Evolutionary conservation across 2,113 vertebrate species (phyloP).

Genomic region (Stictonetta naevosa): DNA sequence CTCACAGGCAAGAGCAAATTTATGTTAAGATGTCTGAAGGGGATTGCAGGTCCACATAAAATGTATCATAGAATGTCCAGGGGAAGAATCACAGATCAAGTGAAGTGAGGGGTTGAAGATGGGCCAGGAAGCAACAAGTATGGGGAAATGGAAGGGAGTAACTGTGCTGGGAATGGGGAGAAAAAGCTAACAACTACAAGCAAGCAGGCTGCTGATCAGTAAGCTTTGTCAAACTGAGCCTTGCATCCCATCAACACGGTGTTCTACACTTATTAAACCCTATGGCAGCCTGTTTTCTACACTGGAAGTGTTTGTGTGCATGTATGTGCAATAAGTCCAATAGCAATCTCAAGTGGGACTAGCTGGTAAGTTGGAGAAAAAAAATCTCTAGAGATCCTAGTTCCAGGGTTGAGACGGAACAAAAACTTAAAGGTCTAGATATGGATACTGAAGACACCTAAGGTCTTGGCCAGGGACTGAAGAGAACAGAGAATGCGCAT

Average conservation of each 20-base stretch:
- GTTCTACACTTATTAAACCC: background rate
- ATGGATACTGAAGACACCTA: background rate
- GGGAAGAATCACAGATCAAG: background rate
- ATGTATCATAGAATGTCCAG: background rate
- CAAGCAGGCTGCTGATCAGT: background rate
- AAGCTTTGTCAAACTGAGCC: background rate
- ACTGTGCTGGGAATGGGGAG: background rate
- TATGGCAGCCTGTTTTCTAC: background rate
- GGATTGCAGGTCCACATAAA: background rate
- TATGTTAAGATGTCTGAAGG: background rate
- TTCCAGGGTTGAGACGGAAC: background rate
- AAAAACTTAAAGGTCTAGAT: background rate
- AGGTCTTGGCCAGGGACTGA: background rate
- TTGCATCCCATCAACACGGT: rapidly evolving
- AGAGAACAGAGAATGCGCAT: background rate
- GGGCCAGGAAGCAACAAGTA: background rate
- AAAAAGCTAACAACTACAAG: background rate
- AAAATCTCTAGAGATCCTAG: background rate
- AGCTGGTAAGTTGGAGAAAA: background rate
- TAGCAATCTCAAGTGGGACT: no score
- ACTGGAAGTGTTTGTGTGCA: background rate
- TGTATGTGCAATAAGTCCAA: background rate
- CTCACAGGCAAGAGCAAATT: background rate
- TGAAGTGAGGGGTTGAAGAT: background rate
- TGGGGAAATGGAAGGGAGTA: background rate